Conservation (phyloP, 2,797 vertebrate species). For the Pseudochromis fuscus region DNA sequence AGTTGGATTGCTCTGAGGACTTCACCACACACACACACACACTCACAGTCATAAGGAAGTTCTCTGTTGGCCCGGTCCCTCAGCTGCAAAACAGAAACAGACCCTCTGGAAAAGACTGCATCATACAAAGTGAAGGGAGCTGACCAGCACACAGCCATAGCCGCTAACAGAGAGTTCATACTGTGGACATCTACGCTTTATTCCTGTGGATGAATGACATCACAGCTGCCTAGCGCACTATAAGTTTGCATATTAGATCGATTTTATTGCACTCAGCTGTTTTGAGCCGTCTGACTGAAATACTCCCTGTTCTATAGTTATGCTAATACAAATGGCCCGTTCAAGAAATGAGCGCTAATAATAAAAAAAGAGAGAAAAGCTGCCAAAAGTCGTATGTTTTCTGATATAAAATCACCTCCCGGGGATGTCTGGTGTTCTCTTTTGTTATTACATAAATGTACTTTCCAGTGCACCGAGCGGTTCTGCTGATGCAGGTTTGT, state of each 20-base stretch:
- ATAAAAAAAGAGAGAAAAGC: slow-evolving; percentile 33
- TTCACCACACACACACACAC: slow-evolving; percentile 45
- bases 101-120: slow-evolving; percentile 72
- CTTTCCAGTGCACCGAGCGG: slow-evolving; percentile 23
- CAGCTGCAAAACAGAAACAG: slow-evolving; percentile 76
- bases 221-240: slow-evolving; percentile 48
- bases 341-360: slow-evolving; percentile 30
- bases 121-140: slow-evolving; percentile 61
- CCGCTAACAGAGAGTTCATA: slow-evolving; percentile 53
- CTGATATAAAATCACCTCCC: slow-evolving; percentile 61
- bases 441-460: slow-evolving; percentile 28
- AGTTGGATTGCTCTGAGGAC: slow-evolving; percentile 57
- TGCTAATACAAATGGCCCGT: slow-evolving; percentile 54
- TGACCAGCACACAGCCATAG: slow-evolving; percentile 60
- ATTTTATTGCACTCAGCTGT: slow-evolving; percentile 67
- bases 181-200: slow-evolving; percentile 55
- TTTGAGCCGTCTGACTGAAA: slow-evolving; percentile 35
- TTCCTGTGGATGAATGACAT: slow-evolving; percentile 44
- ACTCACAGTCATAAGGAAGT: slow-evolving; percentile 59
- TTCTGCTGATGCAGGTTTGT: slow-evolving; percentile 54
- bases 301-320: slow-evolving; percentile 50
- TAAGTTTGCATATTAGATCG: slow-evolving; percentile 33
- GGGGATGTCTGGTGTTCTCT: slow-evolving; percentile 17
- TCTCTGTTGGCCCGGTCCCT: slow-evolving; percentile 54
- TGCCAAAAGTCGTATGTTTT: slow-evolving; percentile 63